Percentiles rank a stretch among this genome's conserved stretches.
phyloP scores from a whole-genome alignment of 2,797 vertebrate genomes.

The Tapirus indicus region DNA sequence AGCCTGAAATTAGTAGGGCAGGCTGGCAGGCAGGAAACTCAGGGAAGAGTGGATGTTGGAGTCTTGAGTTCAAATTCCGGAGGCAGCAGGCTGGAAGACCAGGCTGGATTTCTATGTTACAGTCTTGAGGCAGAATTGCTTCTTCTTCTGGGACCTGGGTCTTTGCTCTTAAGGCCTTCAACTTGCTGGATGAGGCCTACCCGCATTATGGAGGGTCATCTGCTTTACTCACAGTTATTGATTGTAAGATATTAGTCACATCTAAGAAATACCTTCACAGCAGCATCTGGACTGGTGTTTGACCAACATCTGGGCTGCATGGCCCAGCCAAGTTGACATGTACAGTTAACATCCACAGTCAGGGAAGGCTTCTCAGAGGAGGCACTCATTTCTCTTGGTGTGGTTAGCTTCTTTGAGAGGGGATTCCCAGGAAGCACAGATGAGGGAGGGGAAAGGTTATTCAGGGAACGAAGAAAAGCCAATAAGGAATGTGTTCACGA shows the following conservation, averaged over 20 bases:
- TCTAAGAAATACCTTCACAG: not conserved
- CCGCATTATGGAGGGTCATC: accelerated
- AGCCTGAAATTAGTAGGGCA: accelerated
- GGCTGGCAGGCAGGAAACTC: not conserved
- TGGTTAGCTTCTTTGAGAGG: not conserved
- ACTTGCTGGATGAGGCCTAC: accelerated
- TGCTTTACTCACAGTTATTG: not conserved
- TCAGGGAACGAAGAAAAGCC: not conserved
- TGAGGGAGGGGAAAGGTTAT: not conserved
- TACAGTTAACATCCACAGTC: accelerated
- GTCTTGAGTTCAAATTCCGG: not conserved
- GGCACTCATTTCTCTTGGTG: accelerated
- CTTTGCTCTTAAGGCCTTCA: not conserved
- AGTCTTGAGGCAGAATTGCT: not conserved
- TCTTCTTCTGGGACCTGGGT: not conserved
- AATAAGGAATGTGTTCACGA: not conserved
- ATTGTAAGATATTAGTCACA: too few relatives aligned
- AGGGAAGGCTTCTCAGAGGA: not conserved
- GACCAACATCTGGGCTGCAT: accelerated
- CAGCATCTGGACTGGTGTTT: not conserved
- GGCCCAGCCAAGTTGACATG: accelerated
- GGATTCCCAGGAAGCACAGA: not conserved
- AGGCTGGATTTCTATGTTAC: too few relatives aligned
- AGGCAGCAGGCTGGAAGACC: not conserved
- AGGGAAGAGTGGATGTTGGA: too few relatives aligned